Evolutionary conservation across 2,113 vertebrate genomes (phyloP), one percentile per base, ranked within the genome.

Genomic region (Cheilinus undulatus): DNA sequence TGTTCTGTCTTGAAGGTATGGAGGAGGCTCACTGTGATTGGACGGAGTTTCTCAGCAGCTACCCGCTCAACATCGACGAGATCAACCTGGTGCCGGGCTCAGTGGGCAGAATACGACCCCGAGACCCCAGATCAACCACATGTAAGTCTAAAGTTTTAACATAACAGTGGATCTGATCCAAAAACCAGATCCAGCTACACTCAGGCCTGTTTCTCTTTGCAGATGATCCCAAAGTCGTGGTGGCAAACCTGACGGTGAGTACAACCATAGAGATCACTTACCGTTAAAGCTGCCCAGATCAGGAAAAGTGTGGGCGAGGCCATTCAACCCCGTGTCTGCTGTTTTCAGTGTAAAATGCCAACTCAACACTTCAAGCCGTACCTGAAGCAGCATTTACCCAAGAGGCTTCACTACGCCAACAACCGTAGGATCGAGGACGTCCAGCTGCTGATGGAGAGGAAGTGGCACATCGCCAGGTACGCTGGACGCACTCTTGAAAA

Each of bases 341-440:
- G 17, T 92, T 34, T 94, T 82, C 88, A 99, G 97, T 99, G 97
- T 85, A 98, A 96, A 86, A 97, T 94, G 78, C 93, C 95, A 36
- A 94, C 94, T 52, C 98, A 99, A 92, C 98, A 98, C 90, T 99
- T 99, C 85, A 98, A 96, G 77, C 95, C 98, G 2, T 99, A 98
- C 80, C 79, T 99, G 91, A 99, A 99, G 40, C 96, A 96, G 46
- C 93, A 99, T 64, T 94, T 99, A 43, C 98, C 98, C 56, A 99
- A 99, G 78, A 95, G 98, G 23, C 91, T 99, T 66, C 98, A 99
- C 90, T 99, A 99, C 0, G 96, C 97, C 65, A 95, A 97, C 92
- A 98, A 99, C 92, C 90, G 96, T 46, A 94, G 98, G 78, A 99
- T 99, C 1, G 98, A 99, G 76, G 97, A 97, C 28, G 93, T 99